phyloP scores from a whole-genome alignment of 2,888 invertebrate species.

The Elgonia sp. region DNA sequence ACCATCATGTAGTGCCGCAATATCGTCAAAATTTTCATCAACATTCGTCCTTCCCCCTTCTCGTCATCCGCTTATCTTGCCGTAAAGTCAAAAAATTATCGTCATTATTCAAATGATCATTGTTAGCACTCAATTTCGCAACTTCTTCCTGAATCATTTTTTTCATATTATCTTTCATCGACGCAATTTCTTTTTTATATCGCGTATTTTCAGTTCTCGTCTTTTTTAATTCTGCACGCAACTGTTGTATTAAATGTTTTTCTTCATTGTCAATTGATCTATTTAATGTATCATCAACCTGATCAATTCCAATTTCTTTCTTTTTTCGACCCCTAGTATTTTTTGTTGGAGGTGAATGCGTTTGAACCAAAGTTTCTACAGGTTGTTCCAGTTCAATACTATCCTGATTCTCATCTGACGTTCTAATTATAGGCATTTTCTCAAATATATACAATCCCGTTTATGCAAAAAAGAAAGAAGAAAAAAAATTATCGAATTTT shows the following conservation, averaged over 20 bases:
- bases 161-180: not conserved
- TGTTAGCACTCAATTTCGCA: not conserved
- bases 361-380: not conserved
- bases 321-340: not conserved
- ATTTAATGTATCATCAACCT: not conserved
- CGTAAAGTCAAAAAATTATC: not conserved
- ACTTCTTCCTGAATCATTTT: not conserved
- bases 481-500: not conserved
- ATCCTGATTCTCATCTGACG: not conserved
- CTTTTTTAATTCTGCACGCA: not conserved
- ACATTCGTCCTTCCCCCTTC: not conserved
- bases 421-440: not conserved
- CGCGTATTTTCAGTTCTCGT: not conserved
- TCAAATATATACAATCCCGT: not conserved
- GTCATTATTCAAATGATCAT: not conserved
- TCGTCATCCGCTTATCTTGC: not conserved
- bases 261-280: not conserved
- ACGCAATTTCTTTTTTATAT: not conserved
- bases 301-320: not conserved
- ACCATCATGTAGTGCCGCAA: not conserved
- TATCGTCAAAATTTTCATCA: not conserved
- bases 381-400: not conserved
- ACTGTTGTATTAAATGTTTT: not conserved
- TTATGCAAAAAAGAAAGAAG: not conserved
- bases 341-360: not conserved